A percentile compares a stretch with the other conserved stretches of the same genome.
These are phyloP conservation scores for Caenorhabditis imperialis DNA, from an alignment of 2,888 invertebrate species.

Conservation along the genomic window DNA sequence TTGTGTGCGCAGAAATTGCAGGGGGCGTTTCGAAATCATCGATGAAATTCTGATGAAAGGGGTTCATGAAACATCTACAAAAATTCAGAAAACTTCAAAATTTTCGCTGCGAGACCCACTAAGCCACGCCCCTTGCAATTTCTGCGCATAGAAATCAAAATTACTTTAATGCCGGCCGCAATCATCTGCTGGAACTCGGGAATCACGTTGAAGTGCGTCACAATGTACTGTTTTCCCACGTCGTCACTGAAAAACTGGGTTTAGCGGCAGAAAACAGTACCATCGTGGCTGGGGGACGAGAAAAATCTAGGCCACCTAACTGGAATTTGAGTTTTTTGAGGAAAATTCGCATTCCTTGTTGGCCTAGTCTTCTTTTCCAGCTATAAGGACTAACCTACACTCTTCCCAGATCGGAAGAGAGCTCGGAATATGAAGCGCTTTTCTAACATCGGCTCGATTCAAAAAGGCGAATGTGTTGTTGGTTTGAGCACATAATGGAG, in stretches of 20 bases:
- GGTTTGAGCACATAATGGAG: constrained; percentile 65
- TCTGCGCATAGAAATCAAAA: too few species aligned
- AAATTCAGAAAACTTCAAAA: too few species aligned
- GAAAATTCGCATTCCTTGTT: too few species aligned
- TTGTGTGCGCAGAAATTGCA: too few species aligned
- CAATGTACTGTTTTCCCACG: constrained; percentile 52
- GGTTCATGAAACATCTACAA: too few species aligned
- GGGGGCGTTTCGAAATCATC: neutral
- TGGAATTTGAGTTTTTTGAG: too few species aligned
- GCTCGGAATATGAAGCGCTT: constrained; percentile 64
- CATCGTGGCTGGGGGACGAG: too few species aligned
- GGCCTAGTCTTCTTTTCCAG: too few species aligned
- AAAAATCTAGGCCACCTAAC: too few species aligned
- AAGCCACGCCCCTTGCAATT: too few species aligned
- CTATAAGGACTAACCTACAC: constrained; percentile 57
- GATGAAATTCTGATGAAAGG: too few species aligned
- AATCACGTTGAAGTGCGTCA: constrained; percentile 72
- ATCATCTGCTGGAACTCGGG: constrained; percentile 56
- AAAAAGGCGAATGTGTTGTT: constrained; percentile 61
- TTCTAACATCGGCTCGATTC: constrained; percentile 64
- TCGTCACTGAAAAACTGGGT: constrained; percentile 53
- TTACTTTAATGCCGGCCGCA: constrained; percentile 68
- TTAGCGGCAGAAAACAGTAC: constrained; percentile 9
- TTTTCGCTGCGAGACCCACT: too few species aligned
- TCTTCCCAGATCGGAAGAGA: constrained; percentile 61